Base-by-base conservation (phyloP, 23 tunicate genomes). In the Halocynthia roretzi region DNA sequence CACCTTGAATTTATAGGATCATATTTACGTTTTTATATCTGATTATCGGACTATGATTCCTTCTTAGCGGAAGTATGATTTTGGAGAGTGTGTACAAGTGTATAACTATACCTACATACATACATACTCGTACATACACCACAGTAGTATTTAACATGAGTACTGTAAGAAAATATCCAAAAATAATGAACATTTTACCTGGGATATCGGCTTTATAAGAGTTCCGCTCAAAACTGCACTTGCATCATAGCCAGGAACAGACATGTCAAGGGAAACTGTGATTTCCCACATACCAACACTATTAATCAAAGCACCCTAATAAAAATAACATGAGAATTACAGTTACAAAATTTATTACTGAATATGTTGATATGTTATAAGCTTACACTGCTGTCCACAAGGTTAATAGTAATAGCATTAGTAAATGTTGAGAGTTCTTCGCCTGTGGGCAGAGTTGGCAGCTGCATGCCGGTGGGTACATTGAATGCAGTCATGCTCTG, bases 391-490 rank as follows among this genome's bases (percentile, higher is more conserved):
- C 56, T 31, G 56, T 74, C 78, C 15, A 74, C 8, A 10, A 74
- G 20, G 21, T 53, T 48, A 54, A 74, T 6, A 8, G 22, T 51
- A 4, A 54, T 48, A 0, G 23, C 21, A 8, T 23, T 54, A 0
- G 62, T 50, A 2, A 74, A 54, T 8, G 56, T 53, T 14, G 78
- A 74, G 10, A 74, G 31, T 54, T 74, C 78, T 54, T 74, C 64
- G 10, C 78, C 78, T 7, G 78, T 18, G 5, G 78, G 78, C 22
- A 19, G 14, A 8, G 78, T 51, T 19, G 56, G n/a, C n/a, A 74
- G 60, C 0, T 19, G n/a, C 19, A 74, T 53, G 55, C 40, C 56
- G 56, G 50, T 54, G 22, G 78, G 78, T 10, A 53, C 63, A 8
- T 11, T 8, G 31, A 53, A 20, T 7, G 19, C 21, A 8, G 17